Percentiles rank a stretch among this genome's conserved stretches.
These are phyloP conservation scores for Pelosia muscerda DNA, from an alignment of 2,888 invertebrate species.

Conservation along the genomic window DNA sequence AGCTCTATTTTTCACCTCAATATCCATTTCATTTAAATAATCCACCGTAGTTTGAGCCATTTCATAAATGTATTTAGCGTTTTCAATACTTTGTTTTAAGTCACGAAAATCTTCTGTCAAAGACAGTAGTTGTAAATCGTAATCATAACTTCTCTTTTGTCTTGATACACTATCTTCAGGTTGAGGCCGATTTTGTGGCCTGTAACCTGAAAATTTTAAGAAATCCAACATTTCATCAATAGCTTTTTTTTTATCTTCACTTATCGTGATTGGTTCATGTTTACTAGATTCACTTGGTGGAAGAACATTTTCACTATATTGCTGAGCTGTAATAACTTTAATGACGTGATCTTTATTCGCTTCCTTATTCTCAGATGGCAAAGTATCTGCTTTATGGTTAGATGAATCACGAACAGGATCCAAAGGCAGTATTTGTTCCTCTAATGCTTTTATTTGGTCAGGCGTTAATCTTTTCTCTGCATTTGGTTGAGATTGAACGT, in stretches of 20 bases:
- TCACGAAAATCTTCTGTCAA: slow-evolving; percentile 65
- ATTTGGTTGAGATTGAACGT: slow-evolving; percentile 64
- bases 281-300: slow-evolving; percentile 29
- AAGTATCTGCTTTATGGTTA: slow-evolving; percentile 26
- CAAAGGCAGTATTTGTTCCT: slow-evolving; percentile 77
- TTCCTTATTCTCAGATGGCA: slow-evolving; percentile 31
- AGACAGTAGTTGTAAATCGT: slow-evolving; percentile 64
- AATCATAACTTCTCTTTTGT: slow-evolving; percentile 67
- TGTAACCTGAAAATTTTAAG: slow-evolving; percentile 71
- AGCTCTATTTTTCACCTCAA: slow-evolving; percentile 62
- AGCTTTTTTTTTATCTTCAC: slow-evolving; percentile 74
- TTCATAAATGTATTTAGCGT: slow-evolving; percentile 65
- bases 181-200: slow-evolving; percentile 42
- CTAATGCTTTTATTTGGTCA: slow-evolving; percentile 69
- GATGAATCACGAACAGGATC: slow-evolving; percentile 42
- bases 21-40: slow-evolving; percentile 71
- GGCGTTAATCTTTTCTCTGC: slow-evolving; percentile 65
- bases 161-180: slow-evolving; percentile 49
- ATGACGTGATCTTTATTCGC: slow-evolving; percentile 49
- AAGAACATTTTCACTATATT: slow-evolving; percentile 49
- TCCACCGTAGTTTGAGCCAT: slow-evolving; percentile 69
- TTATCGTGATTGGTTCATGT: slow-evolving; percentile 49
- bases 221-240: slow-evolving; percentile 79
- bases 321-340: slow-evolving; percentile 51
- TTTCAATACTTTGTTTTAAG: slow-evolving; percentile 65